phyloP scores from a whole-genome alignment of 2,113 vertebrate genomes.

The Notarius quadriscutis region DNA sequence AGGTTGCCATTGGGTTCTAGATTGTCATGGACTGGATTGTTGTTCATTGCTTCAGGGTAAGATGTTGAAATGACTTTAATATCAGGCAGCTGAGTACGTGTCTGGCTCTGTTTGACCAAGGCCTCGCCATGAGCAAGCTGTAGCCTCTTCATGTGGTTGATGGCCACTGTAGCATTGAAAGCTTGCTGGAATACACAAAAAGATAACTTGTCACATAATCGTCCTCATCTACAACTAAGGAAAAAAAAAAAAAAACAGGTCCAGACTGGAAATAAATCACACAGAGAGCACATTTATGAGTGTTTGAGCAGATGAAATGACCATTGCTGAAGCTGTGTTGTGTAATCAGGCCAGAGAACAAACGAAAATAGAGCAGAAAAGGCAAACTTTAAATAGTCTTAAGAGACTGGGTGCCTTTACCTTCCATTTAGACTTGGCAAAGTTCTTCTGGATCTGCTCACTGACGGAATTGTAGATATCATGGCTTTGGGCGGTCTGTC shows the following conservation, averaged over 20 bases:
- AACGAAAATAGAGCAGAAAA: constrained; percentile 6
- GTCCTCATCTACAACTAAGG: neutral
- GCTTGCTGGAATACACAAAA: constrained; percentile 79
- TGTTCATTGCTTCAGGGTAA: constrained; percentile 52
- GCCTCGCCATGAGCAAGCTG: constrained; percentile 76
- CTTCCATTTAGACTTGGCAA: constrained; percentile 96
- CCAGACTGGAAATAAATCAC: constrained; percentile 17
- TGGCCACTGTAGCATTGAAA: constrained; percentile 85
- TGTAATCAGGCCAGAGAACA: constrained; percentile 60
- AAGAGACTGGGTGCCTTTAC: constrained; percentile 64
- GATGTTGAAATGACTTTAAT: constrained; percentile 62
- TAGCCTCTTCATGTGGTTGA: constrained; percentile 94
- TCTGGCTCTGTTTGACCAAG: constrained; percentile 29
- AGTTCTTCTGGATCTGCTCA: constrained; percentile 94
- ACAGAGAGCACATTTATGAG: constrained; percentile 7
- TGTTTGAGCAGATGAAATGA: neutral
- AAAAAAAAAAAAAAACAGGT: neutral
- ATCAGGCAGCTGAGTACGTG: constrained; percentile 56
- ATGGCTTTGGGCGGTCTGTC: constrained; percentile 87
- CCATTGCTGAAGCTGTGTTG: constrained; percentile 35
- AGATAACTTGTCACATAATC: neutral
- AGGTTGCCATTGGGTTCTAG: constrained; percentile 5
- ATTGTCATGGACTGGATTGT: constrained; percentile 24
- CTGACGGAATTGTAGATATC: constrained; percentile 96
- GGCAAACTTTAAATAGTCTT: constrained; percentile 36